phyloP scores from a whole-genome alignment of 2,888 invertebrate species.

The Trissolcus japonicus region DNA sequence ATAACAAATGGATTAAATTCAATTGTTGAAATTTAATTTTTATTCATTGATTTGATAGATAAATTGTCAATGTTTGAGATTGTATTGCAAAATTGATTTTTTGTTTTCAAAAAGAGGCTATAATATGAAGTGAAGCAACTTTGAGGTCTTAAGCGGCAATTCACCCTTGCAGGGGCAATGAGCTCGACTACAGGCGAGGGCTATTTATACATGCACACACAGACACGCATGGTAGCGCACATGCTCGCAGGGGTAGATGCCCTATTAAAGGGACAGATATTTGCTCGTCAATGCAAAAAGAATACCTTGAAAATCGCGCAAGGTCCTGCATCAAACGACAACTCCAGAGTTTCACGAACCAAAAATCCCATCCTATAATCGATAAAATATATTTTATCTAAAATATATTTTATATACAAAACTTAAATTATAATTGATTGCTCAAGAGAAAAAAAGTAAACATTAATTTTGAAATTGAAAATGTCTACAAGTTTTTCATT shows the following conservation, averaged over 20 bases:
- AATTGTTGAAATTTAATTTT: background rate
- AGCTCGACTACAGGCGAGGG: slow-evolving; percentile 19
- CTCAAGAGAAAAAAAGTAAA: no score
- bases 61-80: slow-evolving; percentile 5
- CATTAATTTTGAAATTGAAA: no score
- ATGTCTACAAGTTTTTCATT: no score
- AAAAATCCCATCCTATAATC: background rate
- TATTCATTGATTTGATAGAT: background rate
- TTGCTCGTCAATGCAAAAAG: slow-evolving; percentile 37
- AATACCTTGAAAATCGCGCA: slow-evolving; percentile 28
- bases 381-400: no score
- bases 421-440: no score
- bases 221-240: slow-evolving; percentile 1
- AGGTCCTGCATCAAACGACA: slow-evolving; percentile 48
- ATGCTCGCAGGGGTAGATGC: slow-evolving; percentile 35
- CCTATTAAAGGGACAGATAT: slow-evolving; percentile 51
- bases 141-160: slow-evolving; percentile 52
- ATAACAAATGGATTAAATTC: background rate
- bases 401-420: no score
- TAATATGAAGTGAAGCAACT: slow-evolving; percentile 39
- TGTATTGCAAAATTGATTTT: no score
- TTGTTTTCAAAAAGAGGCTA: no score
- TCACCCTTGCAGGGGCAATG: slow-evolving; percentile 53
- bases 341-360: slow-evolving; percentile 45
- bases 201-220: slow-evolving; percentile 10